These are phyloP conservation scores for Peromyscus californicus DNA, from an alignment of 2,113 vertebrate genomes.

Conservation along the genomic window DNA sequence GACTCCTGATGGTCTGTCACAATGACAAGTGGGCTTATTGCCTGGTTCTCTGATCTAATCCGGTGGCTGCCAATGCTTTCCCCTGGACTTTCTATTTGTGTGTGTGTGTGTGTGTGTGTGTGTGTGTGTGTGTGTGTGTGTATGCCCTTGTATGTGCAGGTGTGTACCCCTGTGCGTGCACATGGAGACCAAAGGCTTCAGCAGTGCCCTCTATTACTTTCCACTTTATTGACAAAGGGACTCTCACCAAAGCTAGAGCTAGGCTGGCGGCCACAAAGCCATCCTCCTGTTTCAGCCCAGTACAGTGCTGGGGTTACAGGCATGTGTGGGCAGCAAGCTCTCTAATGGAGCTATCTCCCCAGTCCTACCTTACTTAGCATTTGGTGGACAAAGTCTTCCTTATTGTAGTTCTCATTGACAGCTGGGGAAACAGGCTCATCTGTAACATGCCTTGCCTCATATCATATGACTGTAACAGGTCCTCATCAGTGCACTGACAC, in stretches of 20 bases:
- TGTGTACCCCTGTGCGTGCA: background rate
- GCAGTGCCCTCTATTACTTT: background rate
- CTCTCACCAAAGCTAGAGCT: background rate
- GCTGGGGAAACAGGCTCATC: background rate
- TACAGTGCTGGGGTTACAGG: background rate
- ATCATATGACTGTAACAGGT: accelerated
- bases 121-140: background rate
- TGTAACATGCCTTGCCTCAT: accelerated
- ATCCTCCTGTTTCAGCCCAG: background rate
- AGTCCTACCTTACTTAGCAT: too few species aligned
- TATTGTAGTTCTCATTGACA: background rate
- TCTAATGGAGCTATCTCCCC: background rate
- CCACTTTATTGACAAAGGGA: background rate
- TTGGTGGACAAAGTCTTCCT: background rate
- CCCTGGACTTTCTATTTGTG: background rate
- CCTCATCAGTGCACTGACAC: accelerated
- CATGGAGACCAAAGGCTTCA: background rate
- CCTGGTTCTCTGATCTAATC: background rate
- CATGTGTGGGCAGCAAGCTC: background rate
- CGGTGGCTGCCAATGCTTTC: background rate
- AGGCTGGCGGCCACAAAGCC: background rate
- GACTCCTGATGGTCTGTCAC: background rate
- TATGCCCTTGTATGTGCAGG: background rate
- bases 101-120: background rate
- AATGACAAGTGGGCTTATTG: background rate